Evolutionary conservation across 2,113 vertebrate genomes (phyloP).

Genomic region (Athene noctua): DNA sequence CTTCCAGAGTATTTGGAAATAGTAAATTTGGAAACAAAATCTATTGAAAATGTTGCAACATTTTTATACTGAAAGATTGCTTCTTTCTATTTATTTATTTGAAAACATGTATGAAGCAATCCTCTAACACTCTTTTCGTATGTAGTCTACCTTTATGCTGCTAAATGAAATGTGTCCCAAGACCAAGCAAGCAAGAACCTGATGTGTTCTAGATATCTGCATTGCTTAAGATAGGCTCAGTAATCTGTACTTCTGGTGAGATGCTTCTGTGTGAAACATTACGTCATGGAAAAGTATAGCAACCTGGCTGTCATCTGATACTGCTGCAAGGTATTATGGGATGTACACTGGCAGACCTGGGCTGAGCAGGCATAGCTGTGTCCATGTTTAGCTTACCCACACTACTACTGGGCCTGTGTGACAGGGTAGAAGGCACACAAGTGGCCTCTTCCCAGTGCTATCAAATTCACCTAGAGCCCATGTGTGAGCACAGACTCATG

Average conservation of each 20-base stretch:
- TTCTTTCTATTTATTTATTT: not conserved
- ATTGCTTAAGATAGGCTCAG: not conserved
- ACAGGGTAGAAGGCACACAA: not conserved
- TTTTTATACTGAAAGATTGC: not conserved
- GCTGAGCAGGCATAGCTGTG: not conserved
- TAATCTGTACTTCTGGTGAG: not conserved
- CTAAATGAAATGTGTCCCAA: not conserved
- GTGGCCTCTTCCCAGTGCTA: not conserved
- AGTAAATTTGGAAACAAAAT: not conserved
- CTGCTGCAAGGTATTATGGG: not conserved
- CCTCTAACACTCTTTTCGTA: not conserved
- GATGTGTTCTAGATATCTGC: not conserved
- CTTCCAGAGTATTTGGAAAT: not conserved
- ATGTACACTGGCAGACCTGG: not conserved
- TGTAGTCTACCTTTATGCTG: not conserved
- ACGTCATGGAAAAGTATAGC: not conserved
- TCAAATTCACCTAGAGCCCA: not conserved
- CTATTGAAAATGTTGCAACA: not conserved
- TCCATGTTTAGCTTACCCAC: not conserved
- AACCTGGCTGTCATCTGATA: not conserved
- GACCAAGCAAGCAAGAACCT: not conserved
- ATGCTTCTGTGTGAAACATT: not conserved
- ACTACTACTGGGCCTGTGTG: accelerated
- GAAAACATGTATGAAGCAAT: not conserved
- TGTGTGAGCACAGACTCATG: not conserved